Conservation (phyloP, 2,113 vertebrate species). For the Argyrosomus japonicus region DNA sequence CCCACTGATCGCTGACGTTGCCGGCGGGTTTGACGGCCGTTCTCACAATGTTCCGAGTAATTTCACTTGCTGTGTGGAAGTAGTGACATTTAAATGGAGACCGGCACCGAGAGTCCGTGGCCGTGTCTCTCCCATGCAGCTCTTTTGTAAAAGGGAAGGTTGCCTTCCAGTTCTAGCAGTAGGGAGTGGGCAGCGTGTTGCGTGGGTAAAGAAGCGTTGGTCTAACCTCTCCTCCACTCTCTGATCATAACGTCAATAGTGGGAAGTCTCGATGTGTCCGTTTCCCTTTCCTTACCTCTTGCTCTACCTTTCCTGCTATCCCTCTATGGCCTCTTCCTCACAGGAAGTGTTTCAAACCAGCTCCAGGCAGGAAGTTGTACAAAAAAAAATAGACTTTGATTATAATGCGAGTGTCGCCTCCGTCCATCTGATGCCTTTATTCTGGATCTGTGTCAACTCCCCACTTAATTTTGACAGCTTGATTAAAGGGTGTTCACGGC, state of each 20-base stretch:
- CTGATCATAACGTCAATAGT: constrained; percentile 61
- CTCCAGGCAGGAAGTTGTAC: background rate
- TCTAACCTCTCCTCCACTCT: constrained; percentile 65
- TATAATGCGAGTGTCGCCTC: constrained; percentile 10
- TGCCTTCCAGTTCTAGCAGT: constrained; percentile 42
- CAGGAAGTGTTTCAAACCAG: background rate
- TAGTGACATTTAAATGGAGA: constrained; percentile 63
- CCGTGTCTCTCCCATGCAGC: constrained; percentile 39
- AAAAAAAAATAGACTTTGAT: background rate
- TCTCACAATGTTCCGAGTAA: constrained; percentile 22
- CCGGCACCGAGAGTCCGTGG: constrained; percentile 22
- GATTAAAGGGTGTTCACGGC: constrained; percentile 33
- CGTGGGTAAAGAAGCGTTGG: constrained; percentile 58
- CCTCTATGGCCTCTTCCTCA: constrained; percentile 41
- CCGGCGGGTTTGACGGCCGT: constrained; percentile 11
- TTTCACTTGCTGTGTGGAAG: constrained; percentile 40
- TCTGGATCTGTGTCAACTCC: constrained; percentile 13
- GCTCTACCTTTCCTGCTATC: constrained; percentile 38
- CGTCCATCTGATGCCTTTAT: background rate
- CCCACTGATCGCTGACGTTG: constrained; percentile 8
- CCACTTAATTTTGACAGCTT: constrained; percentile 23
- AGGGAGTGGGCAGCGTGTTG: constrained; percentile 64
- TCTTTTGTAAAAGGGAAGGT: constrained; percentile 57
- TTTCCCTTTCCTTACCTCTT: constrained; percentile 21
- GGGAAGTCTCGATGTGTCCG: constrained; percentile 43